Evolutionary conservation across 2,888 invertebrate genomes (phyloP).

Genomic region (Neoascia interrupta): DNA sequence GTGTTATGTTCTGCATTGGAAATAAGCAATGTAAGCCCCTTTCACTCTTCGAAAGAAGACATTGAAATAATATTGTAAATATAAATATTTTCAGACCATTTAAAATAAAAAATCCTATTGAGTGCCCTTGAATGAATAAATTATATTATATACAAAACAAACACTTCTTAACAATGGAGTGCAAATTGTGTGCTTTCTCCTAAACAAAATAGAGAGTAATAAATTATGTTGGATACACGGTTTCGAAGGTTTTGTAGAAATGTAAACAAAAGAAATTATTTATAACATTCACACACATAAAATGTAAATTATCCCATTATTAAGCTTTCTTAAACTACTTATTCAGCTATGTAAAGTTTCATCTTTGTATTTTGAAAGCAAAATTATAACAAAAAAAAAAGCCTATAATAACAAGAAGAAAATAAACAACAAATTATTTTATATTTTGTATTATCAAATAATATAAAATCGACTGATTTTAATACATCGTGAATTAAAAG

Average conservation of each 20-base stretch:
- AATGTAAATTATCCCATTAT: conserved; percentile 44
- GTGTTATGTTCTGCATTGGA: neutral
- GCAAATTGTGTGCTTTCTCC: too few relatives aligned
- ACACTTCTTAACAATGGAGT: neutral
- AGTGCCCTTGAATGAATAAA: conserved; percentile 33
- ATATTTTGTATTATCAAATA: conserved; percentile 69
- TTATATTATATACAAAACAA: neutral
- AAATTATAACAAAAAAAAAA: conserved; percentile 12
- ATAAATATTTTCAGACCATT: conserved; percentile 19
- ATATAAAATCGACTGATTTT: conserved; percentile 69
- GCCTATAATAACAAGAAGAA: conserved; percentile 1
- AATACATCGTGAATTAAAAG: conserved; percentile 54
- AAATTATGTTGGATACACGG: conserved; percentile 37
- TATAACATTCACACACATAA: conserved; percentile 3
- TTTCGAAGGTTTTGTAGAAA: conserved; percentile 49
- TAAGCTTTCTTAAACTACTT: conserved; percentile 43
- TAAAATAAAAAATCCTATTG: conserved; percentile 5
- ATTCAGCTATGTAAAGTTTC: conserved; percentile 23
- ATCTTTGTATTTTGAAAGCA: conserved; percentile 11
- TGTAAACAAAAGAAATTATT: too few relatives aligned
- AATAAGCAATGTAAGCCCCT: too few relatives aligned
- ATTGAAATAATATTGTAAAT: conserved; percentile 31
- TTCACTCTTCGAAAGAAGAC: neutral
- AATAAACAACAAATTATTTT: conserved; percentile 43
- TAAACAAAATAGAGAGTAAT: neutral